Evolutionary conservation across 2,113 vertebrate species (phyloP), one percentile per base, ranked within the genome.

Genomic region (Lipotes vexillifer): DNA sequence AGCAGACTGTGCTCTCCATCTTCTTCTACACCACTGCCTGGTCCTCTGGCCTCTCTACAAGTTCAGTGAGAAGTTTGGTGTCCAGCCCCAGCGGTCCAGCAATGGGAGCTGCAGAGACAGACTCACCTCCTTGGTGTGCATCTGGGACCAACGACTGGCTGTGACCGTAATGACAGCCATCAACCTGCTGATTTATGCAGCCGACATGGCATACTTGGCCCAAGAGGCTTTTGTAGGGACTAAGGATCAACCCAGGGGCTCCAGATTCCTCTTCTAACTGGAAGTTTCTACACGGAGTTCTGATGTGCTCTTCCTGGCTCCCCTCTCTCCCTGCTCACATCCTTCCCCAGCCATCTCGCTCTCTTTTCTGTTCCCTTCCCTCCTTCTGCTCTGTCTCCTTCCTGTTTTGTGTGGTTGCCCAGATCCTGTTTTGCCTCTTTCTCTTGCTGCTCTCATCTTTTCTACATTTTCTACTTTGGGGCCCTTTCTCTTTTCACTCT

Each of bases 141-240:
- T 46, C 41, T 75, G 72, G 72, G 72, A 75, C 41, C 14, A 46
- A 2, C 2, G 8, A 46, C 72, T 46, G 27, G 41, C 8, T 75
- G 72, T 46, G 72, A n/a, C 27, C 7, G 5, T 74, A 13, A 9
- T 46, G 72, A 75, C 41, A 29, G 72, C 72, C 72, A 9, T 75
- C 41, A 75, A 75, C 72, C 72, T 46, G 27, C 27, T 46, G 72
- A 75, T 75, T 31, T 46, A 31, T 0, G 14, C 17, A 41, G 72
- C 27, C 0, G 27, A 75, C 8, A 25, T 46, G 41, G 14, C 12
- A 41, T 46, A 4, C 41, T 31, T 46, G 15, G 46, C 44, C 18
- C 1, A 18, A 55, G 52, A 99, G 92, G 98, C 99, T 63, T 63
- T 63, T 63, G 61, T 63, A 31, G 29, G 46, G 44, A 20, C 74